Conservation (phyloP, 1,140 invertebrate genomes). For the Aphelinus certus region DNA sequence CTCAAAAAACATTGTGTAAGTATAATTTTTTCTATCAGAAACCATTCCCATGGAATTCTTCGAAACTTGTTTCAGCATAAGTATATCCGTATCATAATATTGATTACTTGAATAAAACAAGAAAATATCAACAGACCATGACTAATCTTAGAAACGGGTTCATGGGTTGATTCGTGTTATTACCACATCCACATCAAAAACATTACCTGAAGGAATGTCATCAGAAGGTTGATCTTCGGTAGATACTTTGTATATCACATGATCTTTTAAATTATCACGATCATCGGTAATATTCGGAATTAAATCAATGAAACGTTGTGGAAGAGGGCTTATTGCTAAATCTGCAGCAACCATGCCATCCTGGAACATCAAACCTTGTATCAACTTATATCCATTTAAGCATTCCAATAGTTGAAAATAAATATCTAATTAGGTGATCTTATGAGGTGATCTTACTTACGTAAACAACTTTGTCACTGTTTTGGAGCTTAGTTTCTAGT, state of each 20-base stretch:
- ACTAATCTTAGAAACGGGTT: no score
- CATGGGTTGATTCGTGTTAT: no score
- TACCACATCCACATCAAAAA: not conserved
- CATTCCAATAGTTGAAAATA: not conserved
- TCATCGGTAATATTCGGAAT: constrained; percentile 10
- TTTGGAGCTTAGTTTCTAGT: constrained; percentile 11
- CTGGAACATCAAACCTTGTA: constrained; percentile 5
- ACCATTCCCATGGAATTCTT: no score
- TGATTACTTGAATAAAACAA: not conserved
- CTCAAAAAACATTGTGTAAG: no score
- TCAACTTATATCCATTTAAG: not conserved
- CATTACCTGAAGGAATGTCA: not conserved
- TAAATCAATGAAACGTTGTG: constrained; percentile 17
- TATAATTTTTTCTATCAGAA: no score
- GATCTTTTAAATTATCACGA: constrained; percentile 10
- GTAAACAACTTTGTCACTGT: constrained; percentile 13
- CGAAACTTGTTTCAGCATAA: no score
- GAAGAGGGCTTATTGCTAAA: constrained; percentile 32
- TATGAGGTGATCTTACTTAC: not conserved
- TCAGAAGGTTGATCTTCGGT: not conserved
- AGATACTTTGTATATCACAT: constrained; percentile 30
- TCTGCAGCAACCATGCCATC: constrained; percentile 27
- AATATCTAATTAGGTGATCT: no score
- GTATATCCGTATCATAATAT: not conserved
- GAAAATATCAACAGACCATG: no score